Conservation (phyloP, 1,140 invertebrate genomes). For the Saccostrea glomerata region DNA sequence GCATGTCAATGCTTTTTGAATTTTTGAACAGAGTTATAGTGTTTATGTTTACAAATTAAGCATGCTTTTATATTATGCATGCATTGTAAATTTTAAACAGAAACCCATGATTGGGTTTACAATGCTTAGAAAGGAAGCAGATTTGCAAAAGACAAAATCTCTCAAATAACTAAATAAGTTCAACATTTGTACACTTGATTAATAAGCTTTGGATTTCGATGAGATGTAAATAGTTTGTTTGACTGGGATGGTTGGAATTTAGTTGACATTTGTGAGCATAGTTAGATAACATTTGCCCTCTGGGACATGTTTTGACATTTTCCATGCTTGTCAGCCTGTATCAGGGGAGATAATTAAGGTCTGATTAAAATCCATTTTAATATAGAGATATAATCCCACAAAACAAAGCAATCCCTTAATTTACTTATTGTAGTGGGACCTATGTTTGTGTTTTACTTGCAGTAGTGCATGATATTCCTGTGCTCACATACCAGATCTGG, state of each 20-base stretch:
- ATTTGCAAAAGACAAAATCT: background rate
- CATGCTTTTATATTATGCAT: background rate
- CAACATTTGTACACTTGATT: background rate
- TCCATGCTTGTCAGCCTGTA: background rate
- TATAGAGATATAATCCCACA: background rate
- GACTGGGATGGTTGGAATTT: conserved; percentile 35
- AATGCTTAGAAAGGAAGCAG: background rate
- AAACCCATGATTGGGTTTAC: background rate
- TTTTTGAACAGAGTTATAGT: background rate
- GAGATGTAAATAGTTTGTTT: conserved; percentile 29
- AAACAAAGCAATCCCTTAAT: background rate
- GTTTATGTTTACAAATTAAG: background rate
- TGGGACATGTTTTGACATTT: conserved; percentile 15
- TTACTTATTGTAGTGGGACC: background rate
- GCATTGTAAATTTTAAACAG: background rate
- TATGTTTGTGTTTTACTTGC: background rate
- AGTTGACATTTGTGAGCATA: conserved; percentile 16
- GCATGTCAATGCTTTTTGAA: background rate
- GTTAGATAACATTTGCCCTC: conserved; percentile 29
- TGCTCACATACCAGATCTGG: conserved; percentile 8
- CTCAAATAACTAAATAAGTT: background rate
- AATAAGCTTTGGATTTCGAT: background rate
- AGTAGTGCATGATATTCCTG: background rate
- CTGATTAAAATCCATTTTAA: conserved; percentile 3
- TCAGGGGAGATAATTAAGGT: background rate